Percentiles rank a stretch among this genome's conserved stretches.
Conservation (phyloP, 2,113 vertebrate species). For the Casuarius casuarius region DNA sequence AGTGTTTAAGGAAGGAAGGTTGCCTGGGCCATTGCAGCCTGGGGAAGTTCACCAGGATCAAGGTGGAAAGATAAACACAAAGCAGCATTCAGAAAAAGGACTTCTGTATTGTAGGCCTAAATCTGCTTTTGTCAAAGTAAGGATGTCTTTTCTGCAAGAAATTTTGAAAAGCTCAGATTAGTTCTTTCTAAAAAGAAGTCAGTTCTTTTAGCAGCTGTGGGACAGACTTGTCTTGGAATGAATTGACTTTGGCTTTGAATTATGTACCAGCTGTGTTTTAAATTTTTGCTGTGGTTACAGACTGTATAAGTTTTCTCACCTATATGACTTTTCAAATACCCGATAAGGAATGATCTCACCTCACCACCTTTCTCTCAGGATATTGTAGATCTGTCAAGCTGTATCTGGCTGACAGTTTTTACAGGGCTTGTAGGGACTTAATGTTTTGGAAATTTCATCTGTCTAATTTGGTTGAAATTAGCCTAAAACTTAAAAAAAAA, state of each 20-base stretch:
- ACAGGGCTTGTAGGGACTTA: too few species aligned
- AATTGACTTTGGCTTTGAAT: not conserved
- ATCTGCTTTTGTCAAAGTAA: not conserved
- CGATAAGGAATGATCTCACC: too few species aligned
- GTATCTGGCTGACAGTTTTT: too few species aligned
- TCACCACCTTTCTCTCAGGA: too few species aligned
- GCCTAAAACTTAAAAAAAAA: too few species aligned
- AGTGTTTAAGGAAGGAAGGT: not conserved
- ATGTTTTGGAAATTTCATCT: too few species aligned
- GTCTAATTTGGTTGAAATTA: too few species aligned
- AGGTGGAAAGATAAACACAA: not conserved
- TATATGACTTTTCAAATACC: too few species aligned
- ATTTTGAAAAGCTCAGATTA: not conserved
- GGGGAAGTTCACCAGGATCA: not conserved
- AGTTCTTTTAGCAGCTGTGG: not conserved
- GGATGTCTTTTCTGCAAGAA: not conserved
- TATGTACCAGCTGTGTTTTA: too few species aligned
- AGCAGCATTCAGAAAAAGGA: not conserved
- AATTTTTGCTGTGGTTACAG: too few species aligned
- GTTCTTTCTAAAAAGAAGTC: not conserved
- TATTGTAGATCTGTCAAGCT: too few species aligned
- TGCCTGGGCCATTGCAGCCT: not conserved
- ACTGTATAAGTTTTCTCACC: too few species aligned
- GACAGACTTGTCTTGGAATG: not conserved
- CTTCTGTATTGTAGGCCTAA: not conserved